Evolutionary conservation across 2,888 invertebrate genomes (phyloP), one percentile per base, ranked within the genome.

Genomic region (Drosophila testacea): DNA sequence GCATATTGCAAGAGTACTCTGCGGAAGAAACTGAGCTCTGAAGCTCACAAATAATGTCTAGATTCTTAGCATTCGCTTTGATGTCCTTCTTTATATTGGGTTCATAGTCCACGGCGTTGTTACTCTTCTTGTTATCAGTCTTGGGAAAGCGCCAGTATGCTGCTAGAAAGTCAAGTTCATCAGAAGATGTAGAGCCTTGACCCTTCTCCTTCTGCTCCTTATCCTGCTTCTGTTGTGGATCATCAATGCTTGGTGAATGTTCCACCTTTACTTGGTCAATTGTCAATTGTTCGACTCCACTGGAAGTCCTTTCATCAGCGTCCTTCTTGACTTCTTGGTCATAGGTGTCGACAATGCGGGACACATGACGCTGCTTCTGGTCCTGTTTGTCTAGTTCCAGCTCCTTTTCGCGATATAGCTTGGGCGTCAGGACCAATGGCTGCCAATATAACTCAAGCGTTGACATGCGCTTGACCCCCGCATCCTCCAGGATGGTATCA

Each of bases 391-490:
- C 84, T 54, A 77, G 28, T 4, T 75, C 74, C 13, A 68, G 30
- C 22, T 88, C 83, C 54, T 67, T 80, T 2, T 83, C 86, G 11
- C 74, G 73, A n/a, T 75, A 56, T 47, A 67, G 66, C n/a, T 69
- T 75, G 30, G 83, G 54, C 6, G 83, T 75, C 1, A 75, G 39
- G n/a, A 88, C 85, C 30, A 77, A 7, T 0, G 83, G 83, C 55
- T 83, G 66, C 83, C 83, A 87, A 27, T 22, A 60, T 1, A 83
- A 51, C 34, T 82, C 70, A 51, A 83, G 13, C 6, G 73, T 84
- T 10, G 88, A 73, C 79, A 84, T 64, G 3, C 69, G 73, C 55
- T 66, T 73, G 0, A 79, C 48, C 0, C 83, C 85, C 50, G 73
- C 62, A 6, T 87, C 70, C 44, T 84, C 85, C 10, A 83, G 51